Evolutionary conservation across 2,113 vertebrate genomes (phyloP), one percentile per base, ranked within the genome.

Genomic region (Micromys minutus): DNA sequence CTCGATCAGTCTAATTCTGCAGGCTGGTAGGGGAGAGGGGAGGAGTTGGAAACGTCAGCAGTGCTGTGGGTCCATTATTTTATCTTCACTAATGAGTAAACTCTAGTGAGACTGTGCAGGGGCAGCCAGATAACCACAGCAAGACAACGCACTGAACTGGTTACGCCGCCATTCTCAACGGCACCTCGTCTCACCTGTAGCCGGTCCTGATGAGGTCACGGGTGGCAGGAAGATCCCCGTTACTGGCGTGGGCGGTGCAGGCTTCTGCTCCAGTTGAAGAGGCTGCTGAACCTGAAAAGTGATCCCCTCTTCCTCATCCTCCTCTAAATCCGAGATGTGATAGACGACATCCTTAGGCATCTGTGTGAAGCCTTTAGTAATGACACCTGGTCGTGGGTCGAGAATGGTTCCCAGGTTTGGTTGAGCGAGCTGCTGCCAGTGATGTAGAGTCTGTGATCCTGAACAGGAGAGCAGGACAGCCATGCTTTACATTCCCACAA

Each of bases 361-460:
- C 1, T 99, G 98, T 3, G 99, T 98, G 98, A 99, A 99, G 42
- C 99, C 99, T 97, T 99, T 99, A 34, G 99, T 99, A 86, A 99
- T 99, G 47, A 99, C 99, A 9, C 99, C 99, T 0, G 99, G 99
- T 87, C 99, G 99, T 24, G 99, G 99, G 97, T 99, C 99, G 94
- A 99, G 98, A 97, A 99, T 99, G 94, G 99, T 99, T 97, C 99
- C 99, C 74, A 99, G 98, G 98, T 99, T 99, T 52, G 99, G 99
- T 94, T 99, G 99, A 86, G 99, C 99, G 63, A 99, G 98, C 97
- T 99, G 99, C 98, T 99, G 99, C 99, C 99, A 99, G 22, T 99
- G 99, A 94, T 99, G 99, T 69, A 99, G 99, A 24, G 99, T 99
- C 98, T 99, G 98, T n/a, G 99, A 99, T 75, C 99, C 99, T 99